phyloP scores from a whole-genome alignment of 2,113 vertebrate species.

The Piprites chloris region DNA sequence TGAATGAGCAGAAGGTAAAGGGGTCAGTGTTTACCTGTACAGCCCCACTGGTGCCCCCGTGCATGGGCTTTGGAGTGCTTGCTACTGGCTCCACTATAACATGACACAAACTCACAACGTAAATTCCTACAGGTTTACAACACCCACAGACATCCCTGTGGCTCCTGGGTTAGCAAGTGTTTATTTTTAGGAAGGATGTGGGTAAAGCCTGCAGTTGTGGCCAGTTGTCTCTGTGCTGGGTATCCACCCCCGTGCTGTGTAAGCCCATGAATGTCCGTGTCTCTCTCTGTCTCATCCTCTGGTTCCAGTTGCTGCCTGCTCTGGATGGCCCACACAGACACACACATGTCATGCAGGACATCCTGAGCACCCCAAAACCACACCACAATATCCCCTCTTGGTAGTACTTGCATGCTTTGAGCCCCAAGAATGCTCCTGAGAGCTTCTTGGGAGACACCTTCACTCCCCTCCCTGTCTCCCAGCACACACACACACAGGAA shows the following conservation, averaged over 20 bases:
- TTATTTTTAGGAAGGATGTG: not conserved
- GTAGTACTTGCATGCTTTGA: not conserved
- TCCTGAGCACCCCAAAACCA: not conserved
- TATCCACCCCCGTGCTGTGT: rapidly evolving
- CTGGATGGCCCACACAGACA: not conserved
- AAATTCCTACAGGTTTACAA: not conserved
- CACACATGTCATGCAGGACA: rapidly evolving
- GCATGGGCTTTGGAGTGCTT: not conserved
- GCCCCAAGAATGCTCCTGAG: not conserved
- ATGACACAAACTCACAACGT: rapidly evolving
- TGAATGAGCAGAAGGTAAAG: not conserved
- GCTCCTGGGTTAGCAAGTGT: not conserved
- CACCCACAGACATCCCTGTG: not conserved
- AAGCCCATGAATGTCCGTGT: rapidly evolving
- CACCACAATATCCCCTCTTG: not conserved
- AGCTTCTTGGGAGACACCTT: not conserved
- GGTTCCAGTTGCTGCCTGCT: not conserved
- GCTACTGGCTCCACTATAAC: rapidly evolving
- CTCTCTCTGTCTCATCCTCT: not conserved
- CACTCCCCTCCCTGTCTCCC: not conserved
- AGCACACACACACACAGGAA: not conserved
- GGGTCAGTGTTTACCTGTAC: rapidly evolving
- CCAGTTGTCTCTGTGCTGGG: not conserved
- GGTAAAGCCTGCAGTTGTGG: not conserved
- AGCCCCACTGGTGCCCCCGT: not conserved